Evolutionary conservation across 2,888 invertebrate genomes (phyloP).

Genomic region (Cataglyphis cursor): DNA sequence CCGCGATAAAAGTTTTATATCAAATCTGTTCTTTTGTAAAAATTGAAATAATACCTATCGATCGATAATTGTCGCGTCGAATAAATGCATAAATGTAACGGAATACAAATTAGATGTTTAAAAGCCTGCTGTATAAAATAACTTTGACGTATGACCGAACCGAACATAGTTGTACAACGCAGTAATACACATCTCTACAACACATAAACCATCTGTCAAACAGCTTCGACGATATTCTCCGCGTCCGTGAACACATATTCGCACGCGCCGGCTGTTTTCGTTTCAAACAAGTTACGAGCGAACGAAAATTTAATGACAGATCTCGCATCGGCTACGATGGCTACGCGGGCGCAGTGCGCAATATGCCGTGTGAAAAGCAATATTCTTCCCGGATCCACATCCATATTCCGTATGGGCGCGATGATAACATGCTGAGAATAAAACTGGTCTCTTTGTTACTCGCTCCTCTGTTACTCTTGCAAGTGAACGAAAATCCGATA

Average conservation of each 20-base stretch:
- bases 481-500: slow-evolving; percentile 40
- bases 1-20: not conserved
- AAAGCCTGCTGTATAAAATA: not conserved
- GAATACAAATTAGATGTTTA: slow-evolving; percentile 17
- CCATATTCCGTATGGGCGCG: slow-evolving; percentile 15
- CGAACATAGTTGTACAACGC: not conserved
- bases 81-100: not conserved
- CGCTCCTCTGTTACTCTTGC: slow-evolving; percentile 17
- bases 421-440: slow-evolving; percentile 39
- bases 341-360: not conserved
- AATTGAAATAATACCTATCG: not conserved
- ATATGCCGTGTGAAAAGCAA: slow-evolving; percentile 32
- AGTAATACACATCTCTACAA: not conserved
- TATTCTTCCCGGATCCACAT: slow-evolving; percentile 36
- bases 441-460: slow-evolving; percentile 14
- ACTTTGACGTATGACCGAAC: not conserved
- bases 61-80: not conserved
- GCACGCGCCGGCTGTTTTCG: slow-evolving; percentile 12
- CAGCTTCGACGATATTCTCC: slow-evolving; percentile 30
- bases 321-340: not conserved
- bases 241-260: slow-evolving; percentile 6
- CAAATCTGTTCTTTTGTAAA: not conserved
- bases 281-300: slow-evolving; percentile 48
- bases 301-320: slow-evolving; percentile 47
- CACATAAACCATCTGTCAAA: slow-evolving; percentile 32